These are phyloP conservation scores for Rosalia funebris DNA, from an alignment of 2,888 invertebrate genomes.

Conservation along the genomic window DNA sequence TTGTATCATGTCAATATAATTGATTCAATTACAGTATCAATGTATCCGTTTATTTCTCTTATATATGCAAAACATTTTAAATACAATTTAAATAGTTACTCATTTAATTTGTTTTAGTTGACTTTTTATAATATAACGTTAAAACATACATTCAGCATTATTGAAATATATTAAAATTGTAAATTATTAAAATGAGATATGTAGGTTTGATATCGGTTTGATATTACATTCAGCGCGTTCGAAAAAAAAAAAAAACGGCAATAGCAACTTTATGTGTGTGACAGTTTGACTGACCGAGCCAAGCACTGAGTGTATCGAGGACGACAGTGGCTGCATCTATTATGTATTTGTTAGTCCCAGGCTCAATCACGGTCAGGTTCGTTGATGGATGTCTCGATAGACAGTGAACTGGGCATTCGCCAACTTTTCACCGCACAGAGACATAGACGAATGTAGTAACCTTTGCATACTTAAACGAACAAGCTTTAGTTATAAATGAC, in stretches of 20 bases:
- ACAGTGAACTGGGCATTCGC: constrained; percentile 34
- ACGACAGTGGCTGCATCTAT: constrained; percentile 34
- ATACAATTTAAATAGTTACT: no score
- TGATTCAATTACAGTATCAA: no score
- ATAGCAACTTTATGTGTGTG: constrained; percentile 30
- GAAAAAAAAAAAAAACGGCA: no score
- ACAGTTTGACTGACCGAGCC: constrained; percentile 42
- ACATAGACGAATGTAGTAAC: constrained; percentile 36
- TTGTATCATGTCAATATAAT: no score
- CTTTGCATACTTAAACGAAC: constrained; percentile 30
- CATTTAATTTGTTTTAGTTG: no score
- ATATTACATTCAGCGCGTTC: neutral
- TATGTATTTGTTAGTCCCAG: constrained; percentile 46
- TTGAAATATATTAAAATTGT: no score
- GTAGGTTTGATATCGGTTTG: neutral
- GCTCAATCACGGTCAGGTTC: constrained; percentile 53
- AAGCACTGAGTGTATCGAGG: constrained; percentile 36
- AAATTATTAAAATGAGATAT: no score
- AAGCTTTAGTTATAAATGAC: constrained; percentile 20
- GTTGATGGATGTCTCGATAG: constrained; percentile 52
- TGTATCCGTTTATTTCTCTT: no score
- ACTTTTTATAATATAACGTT: no score
- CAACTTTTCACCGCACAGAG: constrained; percentile 29
- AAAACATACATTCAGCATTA: no score
- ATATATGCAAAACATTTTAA: no score